Conservation (phyloP, 2,797 vertebrate species). For the Anas bahamensis region DNA sequence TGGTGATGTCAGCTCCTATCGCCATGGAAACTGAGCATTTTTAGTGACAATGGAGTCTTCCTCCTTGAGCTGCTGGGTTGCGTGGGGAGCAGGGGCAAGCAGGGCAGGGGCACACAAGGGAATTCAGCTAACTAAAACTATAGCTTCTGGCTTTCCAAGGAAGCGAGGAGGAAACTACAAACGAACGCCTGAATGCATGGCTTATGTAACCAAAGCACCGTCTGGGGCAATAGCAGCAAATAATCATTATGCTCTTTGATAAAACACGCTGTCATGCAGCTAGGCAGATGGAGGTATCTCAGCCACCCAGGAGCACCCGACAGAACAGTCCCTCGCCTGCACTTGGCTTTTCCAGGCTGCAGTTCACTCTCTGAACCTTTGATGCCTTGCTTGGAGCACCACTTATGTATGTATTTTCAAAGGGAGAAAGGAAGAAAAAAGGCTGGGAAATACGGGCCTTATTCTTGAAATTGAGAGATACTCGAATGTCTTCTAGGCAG, state of each 20-base stretch:
- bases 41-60: conserved; percentile 72
- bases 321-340: background rate
- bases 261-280: background rate
- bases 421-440: background rate
- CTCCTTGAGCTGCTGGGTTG: conserved; percentile 63
- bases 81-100: conserved; percentile 44
- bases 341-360: background rate
- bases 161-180: conserved; percentile 16
- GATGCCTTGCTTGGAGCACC: background rate
- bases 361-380: background rate
- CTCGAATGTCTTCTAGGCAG: background rate
- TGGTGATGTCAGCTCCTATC: conserved; percentile 72
- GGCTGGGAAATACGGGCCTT: background rate
- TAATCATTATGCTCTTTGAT: background rate
- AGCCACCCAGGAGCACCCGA: background rate
- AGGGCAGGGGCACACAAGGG: conserved; percentile 48
- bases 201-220: background rate
- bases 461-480: background rate
- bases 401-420: background rate
- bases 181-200: background rate
- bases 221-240: conserved; percentile 20
- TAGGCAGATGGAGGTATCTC: background rate
- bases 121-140: conserved; percentile 55
- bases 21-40: conserved; percentile 74
- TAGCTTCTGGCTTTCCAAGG: conserved; percentile 40